phyloP scores from a whole-genome alignment of 2,888 invertebrate species.

The Andrena flavipes region DNA sequence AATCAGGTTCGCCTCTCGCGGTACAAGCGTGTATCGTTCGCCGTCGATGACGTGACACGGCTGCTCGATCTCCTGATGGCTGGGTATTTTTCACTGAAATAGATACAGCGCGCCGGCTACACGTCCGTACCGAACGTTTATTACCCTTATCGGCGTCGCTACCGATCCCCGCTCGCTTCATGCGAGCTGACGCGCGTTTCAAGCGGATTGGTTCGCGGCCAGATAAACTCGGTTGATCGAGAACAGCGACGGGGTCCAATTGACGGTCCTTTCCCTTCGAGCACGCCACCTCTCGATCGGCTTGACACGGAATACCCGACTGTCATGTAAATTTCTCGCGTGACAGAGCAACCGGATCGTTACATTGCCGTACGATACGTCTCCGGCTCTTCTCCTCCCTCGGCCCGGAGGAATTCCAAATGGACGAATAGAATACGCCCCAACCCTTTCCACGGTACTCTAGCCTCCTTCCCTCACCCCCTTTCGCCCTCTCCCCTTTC shows the following conservation, averaged over 20 bases:
- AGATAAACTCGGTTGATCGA: slow-evolving; percentile 50
- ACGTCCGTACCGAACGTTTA: slow-evolving; percentile 4
- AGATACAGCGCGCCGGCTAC: slow-evolving; percentile 5
- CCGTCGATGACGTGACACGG: slow-evolving; percentile 5
- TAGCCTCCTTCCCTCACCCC: neutral
- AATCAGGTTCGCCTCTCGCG: slow-evolving; percentile 4
- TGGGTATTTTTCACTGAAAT: neutral
- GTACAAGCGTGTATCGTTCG: neutral
- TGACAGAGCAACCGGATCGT: slow-evolving; percentile 58
- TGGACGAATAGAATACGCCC: slow-evolving; percentile 19
- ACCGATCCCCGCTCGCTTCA: slow-evolving; percentile 26
- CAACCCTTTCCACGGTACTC: neutral
- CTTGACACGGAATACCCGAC: slow-evolving; percentile 54
- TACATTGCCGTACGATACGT: slow-evolving; percentile 33
- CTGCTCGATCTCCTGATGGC: neutral
- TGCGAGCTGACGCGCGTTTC: neutral
- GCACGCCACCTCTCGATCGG: slow-evolving; percentile 30
- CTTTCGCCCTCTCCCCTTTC: neutral
- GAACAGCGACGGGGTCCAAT: slow-evolving; percentile 27
- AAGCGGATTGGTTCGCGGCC: slow-evolving; percentile 24
- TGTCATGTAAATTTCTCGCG: slow-evolving; percentile 66
- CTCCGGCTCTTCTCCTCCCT: slow-evolving; percentile 16
- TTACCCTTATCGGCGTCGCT: slow-evolving; percentile 28
- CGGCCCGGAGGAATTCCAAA: slow-evolving; percentile 36
- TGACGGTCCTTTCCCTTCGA: slow-evolving; percentile 43